A percentile compares a stretch with the other conserved stretches of the same genome.
Conservation (phyloP, 2,113 vertebrate genomes). For the Stictonetta naevosa region DNA sequence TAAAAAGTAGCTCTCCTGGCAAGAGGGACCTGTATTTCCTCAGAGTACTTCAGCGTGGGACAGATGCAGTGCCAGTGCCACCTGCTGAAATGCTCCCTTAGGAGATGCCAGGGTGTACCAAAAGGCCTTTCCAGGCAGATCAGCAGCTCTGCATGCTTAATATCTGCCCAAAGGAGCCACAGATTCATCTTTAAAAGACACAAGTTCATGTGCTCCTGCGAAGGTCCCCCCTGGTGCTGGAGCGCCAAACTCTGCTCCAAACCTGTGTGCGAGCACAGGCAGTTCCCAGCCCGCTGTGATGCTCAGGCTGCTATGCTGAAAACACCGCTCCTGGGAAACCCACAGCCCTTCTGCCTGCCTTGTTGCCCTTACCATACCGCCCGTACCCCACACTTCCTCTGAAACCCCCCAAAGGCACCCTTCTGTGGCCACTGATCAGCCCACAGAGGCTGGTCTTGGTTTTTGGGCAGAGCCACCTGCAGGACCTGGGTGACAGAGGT, state of each 20-base stretch:
- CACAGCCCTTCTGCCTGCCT: neutral
- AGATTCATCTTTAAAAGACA: neutral
- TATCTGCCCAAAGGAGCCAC: neutral
- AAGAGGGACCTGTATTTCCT: neutral
- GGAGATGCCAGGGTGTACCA: neutral
- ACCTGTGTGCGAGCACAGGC: neutral
- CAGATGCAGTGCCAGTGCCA: neutral
- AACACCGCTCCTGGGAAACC: neutral
- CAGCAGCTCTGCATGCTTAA: neutral
- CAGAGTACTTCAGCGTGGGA: neutral
- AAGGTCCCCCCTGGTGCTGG: neutral
- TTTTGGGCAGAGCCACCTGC: neutral
- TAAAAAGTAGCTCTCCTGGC: neutral
- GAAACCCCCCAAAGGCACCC: neutral
- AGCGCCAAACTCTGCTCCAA: neutral
- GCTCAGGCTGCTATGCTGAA: neutral
- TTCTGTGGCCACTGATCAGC: neutral
- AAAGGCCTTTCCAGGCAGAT: neutral
- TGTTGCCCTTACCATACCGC: neutral
- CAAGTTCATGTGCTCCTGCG: neutral
- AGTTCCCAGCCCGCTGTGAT: neutral
- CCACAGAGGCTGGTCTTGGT: neutral
- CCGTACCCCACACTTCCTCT: neutral
- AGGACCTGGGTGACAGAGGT: neutral
- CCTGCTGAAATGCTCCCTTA: neutral